These are phyloP conservation scores for Geophilus truncorum DNA, from an alignment of 2,888 invertebrate genomes.

Conservation along the genomic window DNA sequence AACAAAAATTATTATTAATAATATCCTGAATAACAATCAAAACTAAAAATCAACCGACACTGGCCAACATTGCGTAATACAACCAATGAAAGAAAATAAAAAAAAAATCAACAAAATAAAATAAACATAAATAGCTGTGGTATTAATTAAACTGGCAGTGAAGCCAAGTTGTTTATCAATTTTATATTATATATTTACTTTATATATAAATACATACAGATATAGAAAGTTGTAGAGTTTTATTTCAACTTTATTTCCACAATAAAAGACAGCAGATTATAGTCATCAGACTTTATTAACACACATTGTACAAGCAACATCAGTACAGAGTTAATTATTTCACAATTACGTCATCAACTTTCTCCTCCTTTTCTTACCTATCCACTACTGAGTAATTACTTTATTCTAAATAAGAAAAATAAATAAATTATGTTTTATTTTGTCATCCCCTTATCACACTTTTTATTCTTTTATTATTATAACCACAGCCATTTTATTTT, in stretches of 20 bases:
- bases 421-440: background rate
- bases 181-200: no score
- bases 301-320: background rate
- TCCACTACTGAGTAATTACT: background rate
- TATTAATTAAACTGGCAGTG: background rate
- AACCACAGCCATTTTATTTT: background rate
- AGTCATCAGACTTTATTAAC: slow-evolving; percentile 11
- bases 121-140: background rate
- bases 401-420: background rate
- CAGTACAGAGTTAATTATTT: background rate
- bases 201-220: background rate
- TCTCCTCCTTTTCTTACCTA: background rate
- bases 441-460: background rate
- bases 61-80: background rate
- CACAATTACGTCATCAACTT: background rate
- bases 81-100: no score
- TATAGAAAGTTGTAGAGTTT: background rate
- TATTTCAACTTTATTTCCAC: background rate
- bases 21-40: background rate
- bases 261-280: slow-evolving; percentile 13
- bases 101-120: no score
- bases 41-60: background rate
- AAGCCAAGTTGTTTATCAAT: background rate
- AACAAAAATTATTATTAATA: slow-evolving; percentile 30
- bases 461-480: background rate